Evolutionary conservation across 2,797 vertebrate genomes (phyloP).

Genomic region (Spatula clypeata): DNA sequence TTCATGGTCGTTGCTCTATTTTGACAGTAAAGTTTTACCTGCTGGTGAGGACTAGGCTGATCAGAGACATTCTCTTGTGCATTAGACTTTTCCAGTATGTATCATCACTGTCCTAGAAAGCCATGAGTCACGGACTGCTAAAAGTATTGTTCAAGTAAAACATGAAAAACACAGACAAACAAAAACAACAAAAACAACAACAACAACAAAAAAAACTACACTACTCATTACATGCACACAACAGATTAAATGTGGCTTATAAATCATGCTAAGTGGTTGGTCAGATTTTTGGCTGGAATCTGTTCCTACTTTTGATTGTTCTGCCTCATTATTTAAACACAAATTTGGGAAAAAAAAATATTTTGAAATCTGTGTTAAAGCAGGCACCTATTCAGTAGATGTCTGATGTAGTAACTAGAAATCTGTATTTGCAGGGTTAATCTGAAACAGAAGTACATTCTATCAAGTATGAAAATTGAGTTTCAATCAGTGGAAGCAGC

Average conservation of each 20-base stretch:
- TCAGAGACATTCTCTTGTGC: neutral
- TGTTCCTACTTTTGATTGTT: neutral
- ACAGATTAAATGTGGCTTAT: neutral
- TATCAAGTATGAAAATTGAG: neutral
- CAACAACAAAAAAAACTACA: accelerated
- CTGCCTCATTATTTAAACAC: neutral
- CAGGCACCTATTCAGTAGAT: neutral
- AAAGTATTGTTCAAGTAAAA: neutral
- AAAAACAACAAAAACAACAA: accelerated
- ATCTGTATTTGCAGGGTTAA: neutral
- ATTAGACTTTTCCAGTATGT: neutral
- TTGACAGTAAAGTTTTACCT: neutral
- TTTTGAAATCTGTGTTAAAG: neutral
- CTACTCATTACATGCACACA: neutral
- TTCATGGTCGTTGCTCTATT: neutral
- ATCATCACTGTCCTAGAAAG: neutral
- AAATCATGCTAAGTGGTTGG: neutral
- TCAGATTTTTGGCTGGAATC: neutral
- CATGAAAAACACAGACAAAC: neutral
- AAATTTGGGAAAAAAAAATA: neutral
- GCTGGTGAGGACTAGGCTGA: neutral
- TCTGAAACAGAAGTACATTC: neutral
- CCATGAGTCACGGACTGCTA: neutral
- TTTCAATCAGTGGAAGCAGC: neutral
- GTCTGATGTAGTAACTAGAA: neutral